These are phyloP conservation scores for Octomys mimax DNA, from an alignment of 2,797 vertebrate genomes.

Conservation along the genomic window DNA sequence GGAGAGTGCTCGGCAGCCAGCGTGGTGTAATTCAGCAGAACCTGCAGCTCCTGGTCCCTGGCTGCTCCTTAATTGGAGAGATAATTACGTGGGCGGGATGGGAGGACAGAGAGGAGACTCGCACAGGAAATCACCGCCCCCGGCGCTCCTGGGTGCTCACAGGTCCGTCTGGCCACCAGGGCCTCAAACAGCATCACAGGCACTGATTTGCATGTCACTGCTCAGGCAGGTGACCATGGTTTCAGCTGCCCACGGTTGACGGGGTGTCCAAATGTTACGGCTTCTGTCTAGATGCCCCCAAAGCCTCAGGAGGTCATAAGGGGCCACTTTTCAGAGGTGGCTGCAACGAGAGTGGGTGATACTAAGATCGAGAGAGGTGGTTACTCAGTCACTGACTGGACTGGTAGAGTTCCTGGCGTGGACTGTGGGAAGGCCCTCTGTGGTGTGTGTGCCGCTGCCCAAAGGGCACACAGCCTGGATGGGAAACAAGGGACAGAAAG, in stretches of 20 bases:
- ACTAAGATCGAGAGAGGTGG: not conserved
- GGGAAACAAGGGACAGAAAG: not conserved
- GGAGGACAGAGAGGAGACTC: conserved; percentile 39
- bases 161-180: not conserved
- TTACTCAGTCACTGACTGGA: not conserved
- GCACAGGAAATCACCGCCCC: conserved; percentile 59
- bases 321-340: not conserved
- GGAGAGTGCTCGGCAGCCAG: conserved; percentile 68
- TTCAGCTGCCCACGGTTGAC: not conserved
- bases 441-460: not conserved
- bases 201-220: conserved; percentile 33
- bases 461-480: not conserved
- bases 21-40: conserved; percentile 81
- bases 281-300: not conserved
- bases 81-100: conserved; percentile 75
- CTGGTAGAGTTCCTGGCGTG: not conserved
- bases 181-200: not conserved
- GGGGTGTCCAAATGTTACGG: not conserved
- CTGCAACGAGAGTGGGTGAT: not conserved
- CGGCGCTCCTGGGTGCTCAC: not conserved
- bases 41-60: conserved; percentile 71
- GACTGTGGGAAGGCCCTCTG: not conserved
- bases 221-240: not conserved
- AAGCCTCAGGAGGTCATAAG: not conserved
- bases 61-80: conserved; percentile 83